phyloP scores from a whole-genome alignment of 2,113 vertebrate species.

The Zingel zingel region DNA sequence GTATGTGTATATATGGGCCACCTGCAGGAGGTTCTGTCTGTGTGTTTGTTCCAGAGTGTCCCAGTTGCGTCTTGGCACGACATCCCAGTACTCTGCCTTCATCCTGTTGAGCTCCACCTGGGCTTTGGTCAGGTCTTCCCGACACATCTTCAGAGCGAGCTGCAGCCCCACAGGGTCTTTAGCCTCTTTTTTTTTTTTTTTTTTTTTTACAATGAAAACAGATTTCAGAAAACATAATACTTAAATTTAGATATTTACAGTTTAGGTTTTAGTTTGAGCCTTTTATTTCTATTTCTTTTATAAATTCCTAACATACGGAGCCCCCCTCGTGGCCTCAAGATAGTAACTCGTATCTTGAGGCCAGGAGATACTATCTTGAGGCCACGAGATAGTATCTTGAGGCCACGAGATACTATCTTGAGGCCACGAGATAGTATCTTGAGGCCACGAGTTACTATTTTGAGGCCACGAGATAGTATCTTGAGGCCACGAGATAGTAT shows the following conservation, averaged over 20 bases:
- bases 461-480: no score
- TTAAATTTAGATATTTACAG: neutral
- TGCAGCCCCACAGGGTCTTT: slow-evolving; percentile 85
- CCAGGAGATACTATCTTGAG: no score
- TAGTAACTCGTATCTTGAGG: no score
- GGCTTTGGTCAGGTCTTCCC: slow-evolving; percentile 84
- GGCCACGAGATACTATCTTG: no score
- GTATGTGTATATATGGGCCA: slow-evolving; percentile 47
- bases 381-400: no score
- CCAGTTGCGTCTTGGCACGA: slow-evolving; percentile 87
- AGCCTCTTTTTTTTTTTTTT: slow-evolving; percentile 52
- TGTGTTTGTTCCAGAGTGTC: slow-evolving; percentile 84
- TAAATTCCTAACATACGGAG: neutral
- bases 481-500: no score
- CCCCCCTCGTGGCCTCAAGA: no score
- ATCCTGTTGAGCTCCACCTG: slow-evolving; percentile 86
- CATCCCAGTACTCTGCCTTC: slow-evolving; percentile 87
- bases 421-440: no score
- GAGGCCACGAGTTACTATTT: no score
- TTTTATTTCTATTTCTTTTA: neutral
- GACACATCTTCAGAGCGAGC: slow-evolving; percentile 85
- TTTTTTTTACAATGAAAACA: slow-evolving; percentile 31
- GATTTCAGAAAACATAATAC: neutral
- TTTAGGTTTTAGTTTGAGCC: neutral
- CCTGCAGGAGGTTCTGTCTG: slow-evolving; percentile 82